phyloP scores from a whole-genome alignment of 2,888 invertebrate species.

The Frankliniella fusca region DNA sequence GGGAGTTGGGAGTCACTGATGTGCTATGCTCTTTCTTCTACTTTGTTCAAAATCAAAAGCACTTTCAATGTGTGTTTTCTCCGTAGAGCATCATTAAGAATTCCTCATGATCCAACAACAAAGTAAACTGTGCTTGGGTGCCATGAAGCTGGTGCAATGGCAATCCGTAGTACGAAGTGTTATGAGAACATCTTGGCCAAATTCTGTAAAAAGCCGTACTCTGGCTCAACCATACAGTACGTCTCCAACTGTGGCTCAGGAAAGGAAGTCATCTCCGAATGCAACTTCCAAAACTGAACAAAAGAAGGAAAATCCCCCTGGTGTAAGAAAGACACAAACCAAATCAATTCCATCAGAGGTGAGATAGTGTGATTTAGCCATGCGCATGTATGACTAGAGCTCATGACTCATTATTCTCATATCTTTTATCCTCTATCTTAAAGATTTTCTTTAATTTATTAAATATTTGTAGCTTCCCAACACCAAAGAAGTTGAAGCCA shows the following conservation, averaged over 20 bases:
- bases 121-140: not conserved
- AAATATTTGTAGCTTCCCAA: not conserved
- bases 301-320: not conserved
- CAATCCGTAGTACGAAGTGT: not conserved
- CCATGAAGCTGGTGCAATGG: slow-evolving; percentile 6
- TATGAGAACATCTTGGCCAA: not conserved
- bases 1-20: not conserved
- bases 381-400: not conserved
- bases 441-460: not conserved
- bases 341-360: not conserved
- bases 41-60: not conserved
- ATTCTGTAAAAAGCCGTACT: not conserved
- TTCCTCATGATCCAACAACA: slow-evolving; percentile 1
- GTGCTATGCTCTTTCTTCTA: not conserved
- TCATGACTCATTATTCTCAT: not conserved
- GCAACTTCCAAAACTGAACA: not conserved
- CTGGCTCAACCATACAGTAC: not conserved
- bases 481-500: not conserved
- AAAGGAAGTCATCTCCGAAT: not conserved
- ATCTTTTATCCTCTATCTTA: not conserved
- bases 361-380: not conserved
- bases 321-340: not conserved
- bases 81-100: not conserved
- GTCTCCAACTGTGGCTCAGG: not conserved
- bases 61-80: not conserved